phyloP scores from a whole-genome alignment of 2,113 vertebrate species.

The Speoplatyrhinus poulsoni region DNA sequence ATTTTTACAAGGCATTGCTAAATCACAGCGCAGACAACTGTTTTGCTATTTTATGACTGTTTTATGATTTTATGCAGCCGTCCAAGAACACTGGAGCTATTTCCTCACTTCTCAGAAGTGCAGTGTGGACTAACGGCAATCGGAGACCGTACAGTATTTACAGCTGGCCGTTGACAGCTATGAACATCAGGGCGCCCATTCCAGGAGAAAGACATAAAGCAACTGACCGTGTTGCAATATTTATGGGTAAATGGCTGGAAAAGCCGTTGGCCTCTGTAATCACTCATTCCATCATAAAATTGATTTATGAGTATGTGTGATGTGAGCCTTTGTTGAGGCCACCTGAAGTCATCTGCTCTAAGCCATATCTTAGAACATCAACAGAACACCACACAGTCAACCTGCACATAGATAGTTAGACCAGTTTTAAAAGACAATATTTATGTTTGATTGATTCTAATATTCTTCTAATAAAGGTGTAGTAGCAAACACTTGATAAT shows the following conservation, averaged over 20 bases:
- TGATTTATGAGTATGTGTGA: slow-evolving; percentile 60
- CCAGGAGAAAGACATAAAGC: slow-evolving; percentile 60
- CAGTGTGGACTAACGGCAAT: slow-evolving; percentile 46
- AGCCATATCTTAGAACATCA: not conserved
- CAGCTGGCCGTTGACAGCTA: slow-evolving; percentile 56
- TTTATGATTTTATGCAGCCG: slow-evolving; percentile 16
- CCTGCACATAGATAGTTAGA: not conserved
- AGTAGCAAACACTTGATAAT: not conserved
- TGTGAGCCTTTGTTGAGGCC: slow-evolving; percentile 53
- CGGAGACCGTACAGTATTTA: slow-evolving; percentile 56
- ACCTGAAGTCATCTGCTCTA: slow-evolving; percentile 56
- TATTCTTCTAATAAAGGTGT: not conserved
- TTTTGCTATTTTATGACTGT: slow-evolving; percentile 57
- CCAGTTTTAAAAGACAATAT: too few relatives aligned
- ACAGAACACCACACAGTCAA: slow-evolving; percentile 20
- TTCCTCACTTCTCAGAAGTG: slow-evolving; percentile 59
- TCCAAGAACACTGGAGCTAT: slow-evolving; percentile 14
- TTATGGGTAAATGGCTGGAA: slow-evolving; percentile 70
- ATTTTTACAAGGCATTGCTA: slow-evolving; percentile 33
- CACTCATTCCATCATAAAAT: slow-evolving; percentile 55
- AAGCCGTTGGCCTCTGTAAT: slow-evolving; percentile 68
- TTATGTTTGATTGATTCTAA: not conserved
- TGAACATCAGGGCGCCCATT: slow-evolving; percentile 62
- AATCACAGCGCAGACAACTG: slow-evolving; percentile 61
- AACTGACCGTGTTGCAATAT: slow-evolving; percentile 65